Base-by-base conservation (phyloP, 1,140 invertebrate genomes). In the Atta colombica region DNA sequence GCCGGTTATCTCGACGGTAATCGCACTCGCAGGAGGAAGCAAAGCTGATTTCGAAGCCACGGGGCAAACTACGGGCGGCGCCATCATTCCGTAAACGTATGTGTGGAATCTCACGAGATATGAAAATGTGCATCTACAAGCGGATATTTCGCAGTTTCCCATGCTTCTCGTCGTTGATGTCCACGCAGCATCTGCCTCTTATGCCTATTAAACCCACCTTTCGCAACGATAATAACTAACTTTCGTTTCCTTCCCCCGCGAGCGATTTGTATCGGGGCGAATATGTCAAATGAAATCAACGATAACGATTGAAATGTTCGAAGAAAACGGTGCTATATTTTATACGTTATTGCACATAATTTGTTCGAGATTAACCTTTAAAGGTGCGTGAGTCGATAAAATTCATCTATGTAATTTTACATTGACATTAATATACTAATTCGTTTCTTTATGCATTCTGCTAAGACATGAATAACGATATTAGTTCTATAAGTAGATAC, bases 231-330 rank as follows among this genome's bases (percentile, higher is more conserved):
- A 88, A 78, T 77, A 82, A 91, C 89, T 77, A 82, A 91, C 89
- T 91, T 91, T 91, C 89, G 82, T 90, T 91, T 90, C 87, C 86
- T 91, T 8, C 87, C 82, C 58, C 89, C 86, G 78, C 60, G 74
- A 80, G 74, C 68, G 65, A 31, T 85, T 61, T 77, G 18, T 12
- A 58, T 78, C 72, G 61, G 74, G 53, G 61, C 71, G 8, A 85
- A 25, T 65, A 61, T 55, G 61, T 78, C 66, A 63, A 88, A n/a
- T 66, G 16, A 21, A 81, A 81, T 49, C 66, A 45, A 45, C 35
- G 66, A 3, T 72, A 72, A 82, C 18, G 25, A 82, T 82, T 72
- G 78, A 82, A 82, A 60, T 21, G 25, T 72, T 53, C 21, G 35
- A 71, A 81, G 55, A 35, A 53, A 80, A 49, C 21, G 7, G 25